These are phyloP conservation scores for Parochlus steinenii DNA, from an alignment of 2,888 invertebrate species.

Conservation along the genomic window DNA sequence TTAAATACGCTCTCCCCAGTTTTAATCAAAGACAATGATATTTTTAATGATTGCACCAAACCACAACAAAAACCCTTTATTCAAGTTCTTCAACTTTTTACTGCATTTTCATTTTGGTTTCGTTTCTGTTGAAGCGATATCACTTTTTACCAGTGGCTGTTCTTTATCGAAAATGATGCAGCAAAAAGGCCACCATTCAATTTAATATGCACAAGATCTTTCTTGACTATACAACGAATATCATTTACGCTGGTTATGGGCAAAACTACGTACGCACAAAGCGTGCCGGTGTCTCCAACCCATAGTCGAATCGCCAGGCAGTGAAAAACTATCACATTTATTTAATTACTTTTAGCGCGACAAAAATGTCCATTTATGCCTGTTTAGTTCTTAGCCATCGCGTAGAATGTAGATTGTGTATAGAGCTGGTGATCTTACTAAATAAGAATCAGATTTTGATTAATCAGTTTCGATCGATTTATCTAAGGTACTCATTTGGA, in stretches of 20 bases:
- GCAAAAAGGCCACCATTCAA: conserved; percentile 2
- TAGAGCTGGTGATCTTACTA: no score
- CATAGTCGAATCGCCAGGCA: background rate
- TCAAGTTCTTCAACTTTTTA: background rate
- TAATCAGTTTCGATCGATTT: no score
- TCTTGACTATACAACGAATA: background rate
- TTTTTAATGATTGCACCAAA: no score
- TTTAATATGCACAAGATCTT: background rate
- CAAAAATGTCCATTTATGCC: no score
- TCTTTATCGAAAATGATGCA: background rate
- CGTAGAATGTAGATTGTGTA: no score
- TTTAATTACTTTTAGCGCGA: no score
- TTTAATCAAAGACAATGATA: conserved; percentile 3
- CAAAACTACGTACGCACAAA: conserved; percentile 5
- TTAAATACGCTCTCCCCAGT: conserved; percentile 2
- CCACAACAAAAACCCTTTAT: no score
- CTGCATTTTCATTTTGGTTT: background rate
- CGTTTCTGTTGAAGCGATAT: conserved; percentile 1
- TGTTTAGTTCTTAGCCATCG: no score
- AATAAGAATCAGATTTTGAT: no score
- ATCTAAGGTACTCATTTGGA: no score
- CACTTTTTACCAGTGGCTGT: background rate
- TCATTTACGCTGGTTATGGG: conserved; percentile 5
- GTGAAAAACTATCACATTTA: no score
- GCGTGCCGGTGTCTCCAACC: conserved; percentile 4